Percentiles rank a stretch among this genome's conserved stretches.
Conservation (phyloP, 2,113 vertebrate genomes). For the Ivindomyrus marchei region DNA sequence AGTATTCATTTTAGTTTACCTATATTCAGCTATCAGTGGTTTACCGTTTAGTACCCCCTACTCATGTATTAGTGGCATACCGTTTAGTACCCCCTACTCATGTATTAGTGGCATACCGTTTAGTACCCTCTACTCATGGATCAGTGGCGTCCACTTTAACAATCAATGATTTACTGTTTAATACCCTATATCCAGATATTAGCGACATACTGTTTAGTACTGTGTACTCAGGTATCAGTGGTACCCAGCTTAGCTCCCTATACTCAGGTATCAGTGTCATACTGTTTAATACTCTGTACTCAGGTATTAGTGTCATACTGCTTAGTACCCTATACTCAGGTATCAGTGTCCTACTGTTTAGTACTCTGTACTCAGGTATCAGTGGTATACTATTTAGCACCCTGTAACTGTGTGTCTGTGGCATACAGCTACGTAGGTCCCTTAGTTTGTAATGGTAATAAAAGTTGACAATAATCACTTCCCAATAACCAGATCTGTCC, state of each 20-base stretch:
- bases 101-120: too few species aligned
- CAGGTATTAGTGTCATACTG: background rate
- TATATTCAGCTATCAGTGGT: background rate
- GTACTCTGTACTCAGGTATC: background rate
- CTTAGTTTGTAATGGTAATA: constrained; percentile 3
- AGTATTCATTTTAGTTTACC: background rate
- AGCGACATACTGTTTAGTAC: background rate
- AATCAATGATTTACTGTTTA: background rate
- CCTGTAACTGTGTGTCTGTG: background rate
- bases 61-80: too few species aligned
- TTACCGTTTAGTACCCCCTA: background rate
- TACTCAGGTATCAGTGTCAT: background rate
- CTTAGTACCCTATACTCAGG: background rate
- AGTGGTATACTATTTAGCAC: background rate
- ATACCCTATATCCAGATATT: background rate
- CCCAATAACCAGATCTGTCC: background rate
- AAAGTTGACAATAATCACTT: background rate
- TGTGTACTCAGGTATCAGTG: background rate
- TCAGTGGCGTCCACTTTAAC: background rate
- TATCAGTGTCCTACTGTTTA: background rate
- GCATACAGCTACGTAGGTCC: background rate
- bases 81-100: too few species aligned
- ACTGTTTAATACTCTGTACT: background rate
- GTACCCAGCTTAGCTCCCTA: background rate
- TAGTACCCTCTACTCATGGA: background rate